Percentiles rank a stretch among this genome's conserved stretches.
Evolutionary conservation across 2,888 invertebrate genomes (phyloP).

Genomic region (Drosophila glabriapex): DNA sequence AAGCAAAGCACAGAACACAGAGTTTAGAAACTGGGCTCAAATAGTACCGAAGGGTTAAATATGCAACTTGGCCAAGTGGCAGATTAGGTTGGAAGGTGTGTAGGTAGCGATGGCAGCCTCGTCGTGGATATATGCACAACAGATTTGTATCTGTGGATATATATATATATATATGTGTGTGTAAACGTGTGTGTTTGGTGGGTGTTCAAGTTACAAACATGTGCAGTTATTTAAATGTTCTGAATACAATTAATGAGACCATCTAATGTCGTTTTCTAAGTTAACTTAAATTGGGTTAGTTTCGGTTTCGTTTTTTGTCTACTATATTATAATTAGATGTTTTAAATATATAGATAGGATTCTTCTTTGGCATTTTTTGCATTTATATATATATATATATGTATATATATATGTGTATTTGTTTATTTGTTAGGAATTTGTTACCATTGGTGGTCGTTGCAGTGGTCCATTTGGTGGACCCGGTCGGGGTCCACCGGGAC

Average conservation of each 20-base stretch:
- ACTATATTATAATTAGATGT: conserved; percentile 39
- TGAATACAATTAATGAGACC: conserved; percentile 73
- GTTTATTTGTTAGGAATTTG: conserved; percentile 56
- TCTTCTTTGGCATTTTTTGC: conserved; percentile 22
- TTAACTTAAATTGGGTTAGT: conserved; percentile 75
- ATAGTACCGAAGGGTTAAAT: conserved; percentile 4
- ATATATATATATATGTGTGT: conserved; percentile 12
- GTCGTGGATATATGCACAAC: conserved; percentile 21
- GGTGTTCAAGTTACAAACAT: conserved; percentile 47
- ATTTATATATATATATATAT: conserved; percentile 18
- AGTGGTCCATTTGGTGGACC: conserved; percentile 86
- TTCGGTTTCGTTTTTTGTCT: conserved; percentile 32
- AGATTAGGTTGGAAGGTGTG: neutral
- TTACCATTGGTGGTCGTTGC: conserved; percentile 88
- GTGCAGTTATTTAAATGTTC: conserved; percentile 73
- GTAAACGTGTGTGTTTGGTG: conserved; percentile 13
- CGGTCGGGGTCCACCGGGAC: conserved; percentile 86
- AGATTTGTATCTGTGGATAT: conserved; percentile 16
- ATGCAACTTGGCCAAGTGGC: conserved; percentile 20
- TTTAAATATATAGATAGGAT: conserved; percentile 38
- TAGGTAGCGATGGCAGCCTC: conserved; percentile 14
- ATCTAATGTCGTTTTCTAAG: conserved; percentile 54
- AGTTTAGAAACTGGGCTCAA: conserved; percentile 19
- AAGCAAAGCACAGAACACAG: conserved; percentile 13
- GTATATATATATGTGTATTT: conserved; percentile 17